A percentile compares a stretch with the other conserved stretches of the same genome.
These are phyloP conservation scores for Echinops telfairi DNA, from an alignment of 2,113 vertebrate species.

Conservation along the genomic window DNA sequence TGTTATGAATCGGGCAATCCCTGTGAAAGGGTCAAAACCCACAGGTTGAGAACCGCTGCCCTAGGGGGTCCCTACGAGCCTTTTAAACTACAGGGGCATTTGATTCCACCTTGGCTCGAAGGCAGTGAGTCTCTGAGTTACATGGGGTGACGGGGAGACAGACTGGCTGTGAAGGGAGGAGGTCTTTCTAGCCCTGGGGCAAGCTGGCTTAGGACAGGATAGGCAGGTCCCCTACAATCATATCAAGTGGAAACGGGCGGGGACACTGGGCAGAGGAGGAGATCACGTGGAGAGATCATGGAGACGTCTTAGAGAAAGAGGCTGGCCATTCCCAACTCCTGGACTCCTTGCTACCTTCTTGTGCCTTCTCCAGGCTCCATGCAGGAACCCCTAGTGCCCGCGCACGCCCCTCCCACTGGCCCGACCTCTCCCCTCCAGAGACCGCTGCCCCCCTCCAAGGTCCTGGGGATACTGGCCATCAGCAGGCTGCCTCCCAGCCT, in stretches of 20 bases:
- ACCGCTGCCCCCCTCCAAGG: no score
- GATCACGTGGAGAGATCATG: neutral
- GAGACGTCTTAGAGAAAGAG: neutral
- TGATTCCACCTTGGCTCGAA: no score
- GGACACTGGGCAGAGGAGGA: neutral
- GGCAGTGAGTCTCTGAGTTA: no score
- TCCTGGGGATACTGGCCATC: no score
- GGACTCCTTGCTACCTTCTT: accelerated
- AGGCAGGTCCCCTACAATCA: neutral
- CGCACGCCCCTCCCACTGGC: neutral
- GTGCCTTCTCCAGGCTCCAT: neutral
- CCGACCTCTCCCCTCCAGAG: no score
- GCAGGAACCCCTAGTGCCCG: neutral
- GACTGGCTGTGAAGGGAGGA: neutral
- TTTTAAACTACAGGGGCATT: no score
- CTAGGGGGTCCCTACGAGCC: no score
- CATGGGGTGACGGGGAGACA: no score
- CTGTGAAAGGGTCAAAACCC: no score
- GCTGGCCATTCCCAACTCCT: neutral
- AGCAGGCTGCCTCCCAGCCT: neutral
- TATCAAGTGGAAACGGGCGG: neutral
- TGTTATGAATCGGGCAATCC: no score
- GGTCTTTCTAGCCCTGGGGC: neutral
- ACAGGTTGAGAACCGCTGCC: no score
- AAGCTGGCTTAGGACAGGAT: neutral